A percentile compares a stretch with the other conserved stretches of the same genome.
Evolutionary conservation across 2,888 invertebrate genomes (phyloP).

Genomic region (Druceiella hillmani): DNA sequence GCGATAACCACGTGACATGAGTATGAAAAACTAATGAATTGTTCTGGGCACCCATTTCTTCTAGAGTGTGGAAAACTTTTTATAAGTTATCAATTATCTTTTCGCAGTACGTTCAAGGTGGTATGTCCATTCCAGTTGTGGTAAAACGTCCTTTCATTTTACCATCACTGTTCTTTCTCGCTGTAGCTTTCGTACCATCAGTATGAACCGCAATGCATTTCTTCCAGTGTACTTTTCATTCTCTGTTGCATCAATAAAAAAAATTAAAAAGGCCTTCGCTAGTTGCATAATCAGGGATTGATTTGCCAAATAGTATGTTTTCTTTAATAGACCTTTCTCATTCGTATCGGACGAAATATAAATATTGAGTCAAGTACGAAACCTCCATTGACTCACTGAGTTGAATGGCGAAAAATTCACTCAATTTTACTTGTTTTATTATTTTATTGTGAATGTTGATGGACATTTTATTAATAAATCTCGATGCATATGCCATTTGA

Average conservation of each 20-base stretch:
- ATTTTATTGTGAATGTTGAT: slow-evolving; percentile 8
- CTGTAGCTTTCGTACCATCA: no score
- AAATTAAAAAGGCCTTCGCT: no score
- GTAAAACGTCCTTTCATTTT: no score
- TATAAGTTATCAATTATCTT: slow-evolving; percentile 1
- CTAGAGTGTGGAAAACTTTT: not conserved
- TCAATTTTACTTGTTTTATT: slow-evolving; percentile 6
- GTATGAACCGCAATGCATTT: slow-evolving; percentile 5
- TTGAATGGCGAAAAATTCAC: slow-evolving; percentile 9
- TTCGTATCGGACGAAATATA: slow-evolving; percentile 10
- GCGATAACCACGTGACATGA: no score
- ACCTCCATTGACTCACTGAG: slow-evolving; percentile 8
- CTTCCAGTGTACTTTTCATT: slow-evolving; percentile 6
- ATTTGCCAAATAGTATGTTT: slow-evolving; percentile 5
- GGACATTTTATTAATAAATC: slow-evolving; percentile 9
- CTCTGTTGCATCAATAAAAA: slow-evolving; percentile 7
- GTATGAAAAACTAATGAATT: no score
- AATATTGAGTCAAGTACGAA: slow-evolving; percentile 7
- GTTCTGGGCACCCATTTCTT: no score
- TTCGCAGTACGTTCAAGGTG: not conserved
- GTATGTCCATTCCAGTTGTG: not conserved
- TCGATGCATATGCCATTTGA: slow-evolving; percentile 10
- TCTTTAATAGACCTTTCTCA: slow-evolving; percentile 11
- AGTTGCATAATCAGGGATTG: slow-evolving; percentile 8
- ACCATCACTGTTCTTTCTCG: no score